phyloP scores from a whole-genome alignment of 1,140 invertebrate species.

The Drosophila triauraria region DNA sequence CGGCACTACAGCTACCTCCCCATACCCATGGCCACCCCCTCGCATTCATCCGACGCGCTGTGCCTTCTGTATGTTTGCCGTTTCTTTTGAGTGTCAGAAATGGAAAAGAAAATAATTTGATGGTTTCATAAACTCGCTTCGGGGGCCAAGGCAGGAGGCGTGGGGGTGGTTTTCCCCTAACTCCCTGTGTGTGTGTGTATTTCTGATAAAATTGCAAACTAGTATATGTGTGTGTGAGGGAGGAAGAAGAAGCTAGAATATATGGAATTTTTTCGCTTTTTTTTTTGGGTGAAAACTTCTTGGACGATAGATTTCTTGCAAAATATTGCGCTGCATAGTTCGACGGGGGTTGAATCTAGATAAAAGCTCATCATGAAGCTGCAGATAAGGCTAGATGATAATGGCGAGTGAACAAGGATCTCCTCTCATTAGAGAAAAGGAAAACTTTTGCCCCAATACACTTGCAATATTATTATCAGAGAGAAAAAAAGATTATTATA shows the following conservation, averaged over 20 bases:
- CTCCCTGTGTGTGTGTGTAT: conserved; percentile 16
- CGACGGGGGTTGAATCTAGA: conserved; percentile 33
- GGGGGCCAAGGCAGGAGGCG: conserved; percentile 20
- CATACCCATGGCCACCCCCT: not conserved
- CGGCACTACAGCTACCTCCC: not conserved
- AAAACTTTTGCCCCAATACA: conserved; percentile 66
- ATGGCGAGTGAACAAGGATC: conserved; percentile 36
- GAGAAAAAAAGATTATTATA: conserved; percentile 73
- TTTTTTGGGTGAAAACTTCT: conserved; percentile 69
- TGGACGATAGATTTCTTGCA: conserved; percentile 71
- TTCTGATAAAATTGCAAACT: conserved; percentile 78
- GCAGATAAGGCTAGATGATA: conserved; percentile 44
- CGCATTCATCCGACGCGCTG: conserved; percentile 23
- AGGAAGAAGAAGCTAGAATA: conserved; percentile 63
- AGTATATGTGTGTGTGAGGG: conserved; percentile 33
- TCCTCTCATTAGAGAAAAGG: conserved; percentile 40
- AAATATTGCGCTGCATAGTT: conserved; percentile 68
- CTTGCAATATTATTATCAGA: conserved; percentile 74
- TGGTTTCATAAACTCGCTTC: conserved; percentile 83
- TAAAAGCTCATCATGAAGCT: conserved; percentile 52
- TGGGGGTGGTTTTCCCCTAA: conserved; percentile 12
- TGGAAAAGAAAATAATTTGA: conserved; percentile 85
- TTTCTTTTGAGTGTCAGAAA: conserved; percentile 85
- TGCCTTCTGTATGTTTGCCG: conserved; percentile 60
- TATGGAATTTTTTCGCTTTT: conserved; percentile 71